Percentiles rank a stretch among this genome's conserved stretches.
phyloP scores from a whole-genome alignment of 2,888 invertebrate genomes.

The Ochropleura leucogaster region DNA sequence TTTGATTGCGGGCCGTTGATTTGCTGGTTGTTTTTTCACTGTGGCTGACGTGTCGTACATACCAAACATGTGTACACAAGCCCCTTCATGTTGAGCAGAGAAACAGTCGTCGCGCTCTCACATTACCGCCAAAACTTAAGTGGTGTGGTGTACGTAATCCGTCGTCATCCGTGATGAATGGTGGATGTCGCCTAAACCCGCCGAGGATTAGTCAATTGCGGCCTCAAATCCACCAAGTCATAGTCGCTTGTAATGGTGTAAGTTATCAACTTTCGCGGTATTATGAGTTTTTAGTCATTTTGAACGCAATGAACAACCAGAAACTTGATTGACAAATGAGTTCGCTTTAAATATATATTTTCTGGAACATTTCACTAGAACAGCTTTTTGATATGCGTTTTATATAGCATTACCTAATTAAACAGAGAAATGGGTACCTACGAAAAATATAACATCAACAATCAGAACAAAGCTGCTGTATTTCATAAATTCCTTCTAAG shows the following conservation, averaged over 20 bases:
- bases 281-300: no score
- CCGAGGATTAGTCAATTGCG: slow-evolving; percentile 76
- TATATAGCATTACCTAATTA: no score
- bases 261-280: slow-evolving; percentile 37
- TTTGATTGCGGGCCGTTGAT: not conserved
- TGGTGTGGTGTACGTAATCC: slow-evolving; percentile 66
- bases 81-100: slow-evolving; percentile 29
- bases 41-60: slow-evolving; percentile 31
- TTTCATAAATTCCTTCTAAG: no score
- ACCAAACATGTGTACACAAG: slow-evolving; percentile 51
- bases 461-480: no score
- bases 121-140: slow-evolving; percentile 60
- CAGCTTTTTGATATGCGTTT: no score
- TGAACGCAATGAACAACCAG: no score
- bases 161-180: slow-evolving; percentile 76
- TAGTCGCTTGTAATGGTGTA: slow-evolving; percentile 58
- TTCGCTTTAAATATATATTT: no score
- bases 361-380: no score
- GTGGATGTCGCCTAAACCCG: slow-evolving; percentile 65
- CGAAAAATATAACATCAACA: no score
- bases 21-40: not conserved
- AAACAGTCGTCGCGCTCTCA: slow-evolving; percentile 50
- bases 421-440: no score
- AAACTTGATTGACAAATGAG: no score
- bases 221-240: slow-evolving; percentile 73